These are phyloP conservation scores for Circaetus cinerascens DNA, from an alignment of 2,113 vertebrate genomes.

Conservation along the genomic window DNA sequence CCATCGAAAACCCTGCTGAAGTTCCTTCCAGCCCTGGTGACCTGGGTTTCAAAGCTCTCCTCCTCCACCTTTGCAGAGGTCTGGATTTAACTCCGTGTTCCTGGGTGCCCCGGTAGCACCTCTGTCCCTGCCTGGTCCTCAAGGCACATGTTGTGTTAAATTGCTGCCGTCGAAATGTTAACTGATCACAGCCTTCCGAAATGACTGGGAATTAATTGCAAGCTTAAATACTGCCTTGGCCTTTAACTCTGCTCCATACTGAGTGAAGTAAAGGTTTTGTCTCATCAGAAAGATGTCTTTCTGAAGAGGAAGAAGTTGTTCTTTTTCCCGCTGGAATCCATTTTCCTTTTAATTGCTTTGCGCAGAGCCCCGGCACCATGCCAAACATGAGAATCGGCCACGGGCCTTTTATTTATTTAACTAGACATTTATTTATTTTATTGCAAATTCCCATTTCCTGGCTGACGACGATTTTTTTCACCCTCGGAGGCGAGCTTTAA, in stretches of 20 bases:
- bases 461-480: background rate
- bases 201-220: slow-evolving; percentile 6
- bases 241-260: background rate
- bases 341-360: slow-evolving; percentile 20
- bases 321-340: background rate
- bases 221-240: slow-evolving; percentile 27
- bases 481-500: background rate
- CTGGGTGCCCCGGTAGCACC: background rate
- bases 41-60: background rate
- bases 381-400: background rate
- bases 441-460: background rate
- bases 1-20: background rate
- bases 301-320: background rate
- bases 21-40: background rate
- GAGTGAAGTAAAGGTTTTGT: slow-evolving; percentile 10
- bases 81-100: background rate
- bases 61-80: background rate
- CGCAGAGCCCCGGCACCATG: background rate
- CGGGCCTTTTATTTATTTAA: background rate
- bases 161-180: background rate
- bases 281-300: background rate
- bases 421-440: background rate
- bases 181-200: background rate
- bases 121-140: background rate
- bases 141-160: background rate